Evolutionary conservation across 1,140 invertebrate species (phyloP).

Genomic region (Cardiocondyla obscurior): DNA sequence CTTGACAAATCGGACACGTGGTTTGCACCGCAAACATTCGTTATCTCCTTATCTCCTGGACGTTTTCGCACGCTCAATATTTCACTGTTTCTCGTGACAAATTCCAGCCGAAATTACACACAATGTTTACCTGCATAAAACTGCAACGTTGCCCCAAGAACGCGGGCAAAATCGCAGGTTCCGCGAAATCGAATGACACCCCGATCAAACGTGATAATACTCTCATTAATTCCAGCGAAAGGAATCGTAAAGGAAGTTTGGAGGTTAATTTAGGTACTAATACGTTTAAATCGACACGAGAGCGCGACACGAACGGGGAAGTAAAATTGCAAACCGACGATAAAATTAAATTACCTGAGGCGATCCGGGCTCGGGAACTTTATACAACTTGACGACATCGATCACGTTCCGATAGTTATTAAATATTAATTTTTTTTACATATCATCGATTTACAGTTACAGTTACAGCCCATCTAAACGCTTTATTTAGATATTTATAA

Average conservation of each 20-base stretch:
- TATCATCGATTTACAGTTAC: not conserved
- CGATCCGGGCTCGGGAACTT: slow-evolving; percentile 19
- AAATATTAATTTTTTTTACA: slow-evolving; percentile 40
- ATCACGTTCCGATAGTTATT: slow-evolving; percentile 50
- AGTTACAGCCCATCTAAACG: not conserved
- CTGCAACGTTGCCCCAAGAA: not conserved
- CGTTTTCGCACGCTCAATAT: not conserved
- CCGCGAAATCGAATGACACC: not conserved
- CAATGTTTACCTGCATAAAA: not conserved
- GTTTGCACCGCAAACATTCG: not conserved
- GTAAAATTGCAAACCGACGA: slow-evolving; percentile 44
- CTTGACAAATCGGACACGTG: slow-evolving; percentile 42
- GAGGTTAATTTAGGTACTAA: slow-evolving; percentile 47
- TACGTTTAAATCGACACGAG: slow-evolving; percentile 46
- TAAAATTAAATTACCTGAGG: slow-evolving; percentile 46
- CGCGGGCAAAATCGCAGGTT: not conserved
- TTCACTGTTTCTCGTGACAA: not conserved
- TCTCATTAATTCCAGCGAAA: not conserved
- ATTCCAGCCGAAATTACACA: not conserved
- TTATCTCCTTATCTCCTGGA: not conserved
- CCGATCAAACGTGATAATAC: not conserved
- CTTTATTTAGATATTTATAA: not conserved
- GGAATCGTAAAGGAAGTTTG: slow-evolving; percentile 42
- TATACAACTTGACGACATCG: slow-evolving; percentile 44
- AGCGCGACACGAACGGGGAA: slow-evolving; percentile 4